These are phyloP conservation scores for Trichogramma evanescens DNA, from an alignment of 2,888 invertebrate species.

Conservation along the genomic window DNA sequence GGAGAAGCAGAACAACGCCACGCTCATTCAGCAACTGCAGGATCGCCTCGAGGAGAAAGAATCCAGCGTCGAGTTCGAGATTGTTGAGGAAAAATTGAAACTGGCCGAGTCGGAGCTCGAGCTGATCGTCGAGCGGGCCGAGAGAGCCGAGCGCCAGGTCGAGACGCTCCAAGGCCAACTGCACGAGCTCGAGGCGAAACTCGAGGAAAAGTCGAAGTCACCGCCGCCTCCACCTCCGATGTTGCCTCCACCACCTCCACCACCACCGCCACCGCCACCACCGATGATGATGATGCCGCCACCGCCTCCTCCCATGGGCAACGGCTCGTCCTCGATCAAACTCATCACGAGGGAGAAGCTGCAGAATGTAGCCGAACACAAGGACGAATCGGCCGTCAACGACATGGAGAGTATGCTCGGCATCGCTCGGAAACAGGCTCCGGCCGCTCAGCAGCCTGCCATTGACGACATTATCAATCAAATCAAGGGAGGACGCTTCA, in stretches of 20 bases:
- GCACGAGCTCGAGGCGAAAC: slow-evolving; percentile 30
- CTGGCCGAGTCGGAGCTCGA: slow-evolving; percentile 64
- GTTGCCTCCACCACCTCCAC: slow-evolving; percentile 49
- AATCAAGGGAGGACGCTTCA: slow-evolving; percentile 69
- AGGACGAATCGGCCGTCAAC: slow-evolving; percentile 43
- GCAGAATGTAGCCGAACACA: slow-evolving; percentile 23
- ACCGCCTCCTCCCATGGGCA: slow-evolving; percentile 42
- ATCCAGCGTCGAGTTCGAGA: slow-evolving; percentile 59
- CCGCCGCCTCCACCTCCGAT: slow-evolving; percentile 39
- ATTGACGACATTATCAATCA: slow-evolving; percentile 72
- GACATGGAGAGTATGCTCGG: slow-evolving; percentile 58
- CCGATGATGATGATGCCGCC: slow-evolving; percentile 49
- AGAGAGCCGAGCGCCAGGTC: slow-evolving; percentile 51
- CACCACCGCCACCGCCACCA: slow-evolving; percentile 46
- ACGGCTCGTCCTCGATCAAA: slow-evolving; percentile 35
- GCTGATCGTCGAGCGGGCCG: slow-evolving; percentile 56
- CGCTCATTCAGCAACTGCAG: slow-evolving; percentile 57
- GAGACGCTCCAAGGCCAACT: slow-evolving; percentile 37
- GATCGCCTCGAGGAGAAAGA: slow-evolving; percentile 61
- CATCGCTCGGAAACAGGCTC: slow-evolving; percentile 52
- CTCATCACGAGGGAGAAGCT: slow-evolving; percentile 40
- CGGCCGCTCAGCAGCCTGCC: slow-evolving; percentile 56
- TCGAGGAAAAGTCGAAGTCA: slow-evolving; percentile 36
- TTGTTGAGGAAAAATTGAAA: slow-evolving; percentile 64
- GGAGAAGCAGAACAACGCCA: slow-evolving; percentile 53